Evolutionary conservation across 2,797 vertebrate species (phyloP).

Genomic region (Fundulus diaphanus): DNA sequence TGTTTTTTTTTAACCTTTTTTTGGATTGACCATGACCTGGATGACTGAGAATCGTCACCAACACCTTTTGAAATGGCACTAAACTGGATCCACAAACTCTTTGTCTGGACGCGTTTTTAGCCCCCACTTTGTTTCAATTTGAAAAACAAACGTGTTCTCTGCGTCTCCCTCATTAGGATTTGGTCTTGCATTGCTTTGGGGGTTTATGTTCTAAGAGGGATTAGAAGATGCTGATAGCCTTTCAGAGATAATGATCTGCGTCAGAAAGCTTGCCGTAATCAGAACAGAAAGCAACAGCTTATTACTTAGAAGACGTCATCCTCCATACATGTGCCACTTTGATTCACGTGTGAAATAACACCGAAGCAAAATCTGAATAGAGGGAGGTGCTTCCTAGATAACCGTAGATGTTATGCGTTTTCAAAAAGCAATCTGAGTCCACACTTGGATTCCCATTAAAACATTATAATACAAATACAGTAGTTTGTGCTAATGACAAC

Average conservation of each 20-base stretch:
- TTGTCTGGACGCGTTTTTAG: background rate
- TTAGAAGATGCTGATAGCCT: conserved; percentile 44
- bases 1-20: no score
- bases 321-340: background rate
- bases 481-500: background rate
- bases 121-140: conserved; percentile 8
- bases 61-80: background rate
- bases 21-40: no score
- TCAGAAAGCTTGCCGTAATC: conserved; percentile 56
- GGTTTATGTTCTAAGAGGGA: conserved; percentile 49
- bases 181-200: conserved; percentile 48
- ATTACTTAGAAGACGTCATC: conserved; percentile 20
- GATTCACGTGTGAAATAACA: background rate
- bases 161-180: conserved; percentile 29
- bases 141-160: conserved; percentile 20
- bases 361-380: background rate
- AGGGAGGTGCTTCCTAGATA: background rate
- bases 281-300: conserved; percentile 37
- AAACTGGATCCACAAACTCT: background rate
- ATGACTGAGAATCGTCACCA: no score
- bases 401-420: background rate
- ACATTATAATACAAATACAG: background rate
- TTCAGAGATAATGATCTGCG: conserved; percentile 40
- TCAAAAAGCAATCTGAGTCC: background rate
- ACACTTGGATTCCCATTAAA: background rate